Evolutionary conservation across 2,888 invertebrate genomes (phyloP).

Genomic region (Perizoma affinitatum): DNA sequence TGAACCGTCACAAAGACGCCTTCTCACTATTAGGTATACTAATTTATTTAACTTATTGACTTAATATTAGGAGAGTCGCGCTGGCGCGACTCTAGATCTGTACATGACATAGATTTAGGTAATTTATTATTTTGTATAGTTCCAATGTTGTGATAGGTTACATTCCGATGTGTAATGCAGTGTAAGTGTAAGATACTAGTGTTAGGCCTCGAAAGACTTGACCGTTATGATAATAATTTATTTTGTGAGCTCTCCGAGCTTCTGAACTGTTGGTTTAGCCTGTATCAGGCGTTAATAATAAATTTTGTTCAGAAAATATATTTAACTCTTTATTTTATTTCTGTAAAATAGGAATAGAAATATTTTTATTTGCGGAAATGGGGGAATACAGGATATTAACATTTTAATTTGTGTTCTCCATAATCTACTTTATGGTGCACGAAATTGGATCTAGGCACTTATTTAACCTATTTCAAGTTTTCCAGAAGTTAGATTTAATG

Average conservation of each 20-base stretch:
- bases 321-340: conserved; percentile 5
- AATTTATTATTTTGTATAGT: conserved; percentile 10
- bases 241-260: conserved; percentile 17
- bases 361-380: too few species aligned
- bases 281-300: conserved; percentile 35
- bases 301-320: conserved; percentile 19
- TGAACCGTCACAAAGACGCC: conserved; percentile 6
- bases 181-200: conserved; percentile 27
- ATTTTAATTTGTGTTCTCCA: too few species aligned
- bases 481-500: too few species aligned
- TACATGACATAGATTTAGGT: conserved; percentile 2
- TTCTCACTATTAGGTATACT: conserved; percentile 20
- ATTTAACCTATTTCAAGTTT: too few species aligned
- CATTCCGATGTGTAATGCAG: conserved; percentile 19
- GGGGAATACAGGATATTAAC: too few species aligned
- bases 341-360: not conserved
- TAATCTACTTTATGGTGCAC: too few species aligned
- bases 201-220: conserved; percentile 26
- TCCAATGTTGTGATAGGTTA: conserved; percentile 24
- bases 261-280: conserved; percentile 28
- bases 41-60: conserved; percentile 30
- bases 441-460: too few species aligned
- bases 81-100: conserved; percentile 23
- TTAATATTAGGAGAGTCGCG: conserved; percentile 16
- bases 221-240: conserved; percentile 24